These are phyloP conservation scores for Nesometra sesokonis DNA, from an alignment of 35 echinoderm and acorn worm genomes.

Conservation along the genomic window DNA sequence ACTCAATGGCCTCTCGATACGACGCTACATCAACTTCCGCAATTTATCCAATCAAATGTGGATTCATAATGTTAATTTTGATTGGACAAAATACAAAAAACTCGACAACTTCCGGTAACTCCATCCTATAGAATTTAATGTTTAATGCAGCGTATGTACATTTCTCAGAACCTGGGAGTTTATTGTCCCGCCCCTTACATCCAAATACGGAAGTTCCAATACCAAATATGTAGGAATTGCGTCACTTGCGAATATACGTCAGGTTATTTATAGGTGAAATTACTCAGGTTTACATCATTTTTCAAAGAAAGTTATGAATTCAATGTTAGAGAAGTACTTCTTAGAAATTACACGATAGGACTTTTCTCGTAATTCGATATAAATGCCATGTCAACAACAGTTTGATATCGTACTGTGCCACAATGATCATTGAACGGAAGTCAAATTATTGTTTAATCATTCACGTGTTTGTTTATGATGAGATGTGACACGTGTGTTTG, in stretches of 20 bases:
- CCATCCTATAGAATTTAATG: background rate
- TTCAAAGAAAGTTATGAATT: too few species aligned
- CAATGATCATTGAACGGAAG: too few species aligned
- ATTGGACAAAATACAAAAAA: background rate
- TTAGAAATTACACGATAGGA: background rate
- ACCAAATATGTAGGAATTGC: background rate
- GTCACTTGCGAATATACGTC: too few species aligned
- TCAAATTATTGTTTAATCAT: too few species aligned
- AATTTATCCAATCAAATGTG: background rate
- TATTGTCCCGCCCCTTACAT: background rate
- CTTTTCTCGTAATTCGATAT: too few species aligned
- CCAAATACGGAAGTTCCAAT: background rate
- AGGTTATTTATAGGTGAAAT: too few species aligned
- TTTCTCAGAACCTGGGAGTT: background rate
- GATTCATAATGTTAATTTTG: background rate
- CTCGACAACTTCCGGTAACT: background rate
- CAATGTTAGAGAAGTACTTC: too few species aligned
- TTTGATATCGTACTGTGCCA: too few species aligned
- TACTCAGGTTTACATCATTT: too few species aligned
- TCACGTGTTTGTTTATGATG: too few species aligned
- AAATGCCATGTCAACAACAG: too few species aligned
- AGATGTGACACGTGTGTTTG: too few species aligned
- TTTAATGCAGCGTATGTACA: background rate
- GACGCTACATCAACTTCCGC: background rate
- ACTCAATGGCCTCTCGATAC: background rate